A percentile compares a stretch with the other conserved stretches of the same genome.
Evolutionary conservation across 2,888 invertebrate species (phyloP).

Genomic region (Brachyptera risi): DNA sequence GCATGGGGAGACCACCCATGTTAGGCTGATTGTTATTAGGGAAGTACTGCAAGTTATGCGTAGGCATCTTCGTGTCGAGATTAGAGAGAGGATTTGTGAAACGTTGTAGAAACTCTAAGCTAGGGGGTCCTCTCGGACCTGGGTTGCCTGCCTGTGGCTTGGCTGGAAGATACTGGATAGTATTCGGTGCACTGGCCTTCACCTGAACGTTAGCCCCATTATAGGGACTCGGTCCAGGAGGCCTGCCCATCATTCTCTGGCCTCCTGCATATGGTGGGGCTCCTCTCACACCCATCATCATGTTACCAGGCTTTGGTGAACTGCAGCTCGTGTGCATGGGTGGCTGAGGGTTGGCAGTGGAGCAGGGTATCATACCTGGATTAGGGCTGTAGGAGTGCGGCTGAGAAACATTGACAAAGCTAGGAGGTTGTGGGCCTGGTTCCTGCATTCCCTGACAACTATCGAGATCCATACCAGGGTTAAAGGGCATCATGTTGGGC

Average conservation of each 20-base stretch:
- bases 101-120: constrained; percentile 83
- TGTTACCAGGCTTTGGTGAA: constrained; percentile 37
- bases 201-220: constrained; percentile 79
- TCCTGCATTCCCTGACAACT: constrained; percentile 39
- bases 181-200: constrained; percentile 94
- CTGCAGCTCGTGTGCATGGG: constrained; percentile 35
- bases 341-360: constrained; percentile 29
- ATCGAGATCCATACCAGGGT: constrained; percentile 45
- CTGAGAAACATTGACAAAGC: constrained; percentile 33
- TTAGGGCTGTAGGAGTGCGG: constrained; percentile 35
- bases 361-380: constrained; percentile 28
- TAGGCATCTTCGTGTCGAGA: constrained; percentile 65
- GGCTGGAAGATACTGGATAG: constrained; percentile 95
- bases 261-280: constrained; percentile 49
- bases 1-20: constrained; percentile 51
- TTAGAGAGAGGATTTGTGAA: constrained; percentile 79
- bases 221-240: constrained; percentile 54
- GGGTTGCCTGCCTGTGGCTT: constrained; percentile 76
- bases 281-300: constrained; percentile 44
- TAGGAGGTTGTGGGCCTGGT: constrained; percentile 37
- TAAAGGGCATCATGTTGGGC: constrained; percentile 51
- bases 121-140: constrained; percentile 75
- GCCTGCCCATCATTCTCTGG: constrained; percentile 61
- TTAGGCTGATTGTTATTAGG: constrained; percentile 55
- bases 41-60: constrained; percentile 71